Conservation (phyloP, 2,888 invertebrate genomes). For the Orthosia incerta region DNA sequence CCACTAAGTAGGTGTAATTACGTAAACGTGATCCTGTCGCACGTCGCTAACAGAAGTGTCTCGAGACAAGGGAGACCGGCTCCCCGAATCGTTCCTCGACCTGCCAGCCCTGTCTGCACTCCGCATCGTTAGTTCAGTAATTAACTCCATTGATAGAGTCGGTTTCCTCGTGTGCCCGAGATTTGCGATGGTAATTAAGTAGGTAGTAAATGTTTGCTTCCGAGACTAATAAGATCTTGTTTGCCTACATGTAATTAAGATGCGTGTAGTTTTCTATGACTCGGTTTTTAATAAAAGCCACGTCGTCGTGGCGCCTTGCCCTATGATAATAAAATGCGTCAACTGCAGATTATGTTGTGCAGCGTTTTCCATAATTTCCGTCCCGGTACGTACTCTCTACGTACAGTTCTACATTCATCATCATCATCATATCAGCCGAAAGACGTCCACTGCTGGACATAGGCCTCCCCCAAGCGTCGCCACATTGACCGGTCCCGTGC, state of each 20-base stretch:
- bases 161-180: constrained; percentile 19
- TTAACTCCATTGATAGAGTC: constrained; percentile 29
- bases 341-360: background rate
- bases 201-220: constrained; percentile 25
- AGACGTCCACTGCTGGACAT: too few relatives aligned
- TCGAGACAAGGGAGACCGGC: constrained; percentile 40
- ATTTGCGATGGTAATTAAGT: constrained; percentile 40
- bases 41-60: constrained; percentile 23
- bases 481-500: too few relatives aligned
- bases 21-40: constrained; percentile 53
- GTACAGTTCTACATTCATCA: too few relatives aligned
- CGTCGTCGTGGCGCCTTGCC: constrained; percentile 26
- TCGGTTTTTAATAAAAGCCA: constrained; percentile 1
- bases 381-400: too few relatives aligned
- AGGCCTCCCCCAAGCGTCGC: too few relatives aligned
- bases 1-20: constrained; percentile 60
- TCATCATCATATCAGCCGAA: too few relatives aligned
- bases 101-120: constrained; percentile 6
- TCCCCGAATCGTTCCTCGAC: background rate
- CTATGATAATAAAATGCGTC: background rate
- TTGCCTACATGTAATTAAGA: constrained; percentile 27
- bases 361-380: constrained; percentile 18
- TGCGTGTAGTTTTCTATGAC: constrained; percentile 28
- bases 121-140: constrained; percentile 9
- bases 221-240: constrained; percentile 16